These are phyloP conservation scores for Phenganax subtilis DNA, from an alignment of 92 coral and sea anemone species.

Conservation along the genomic window DNA sequence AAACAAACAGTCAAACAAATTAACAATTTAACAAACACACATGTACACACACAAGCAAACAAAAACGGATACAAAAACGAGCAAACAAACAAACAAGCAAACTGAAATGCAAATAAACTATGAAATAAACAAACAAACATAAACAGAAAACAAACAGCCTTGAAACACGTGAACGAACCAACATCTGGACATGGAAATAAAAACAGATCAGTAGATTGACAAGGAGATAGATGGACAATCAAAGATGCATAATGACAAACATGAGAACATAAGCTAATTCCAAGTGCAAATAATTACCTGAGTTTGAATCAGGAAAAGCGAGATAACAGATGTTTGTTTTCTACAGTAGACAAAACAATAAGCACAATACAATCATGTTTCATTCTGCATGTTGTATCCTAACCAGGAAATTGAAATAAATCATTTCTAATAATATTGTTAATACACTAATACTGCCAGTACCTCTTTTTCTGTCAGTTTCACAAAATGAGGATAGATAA, in stretches of 20 bases:
- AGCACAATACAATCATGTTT: neutral
- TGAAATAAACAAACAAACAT: too few species aligned
- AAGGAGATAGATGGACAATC: too few species aligned
- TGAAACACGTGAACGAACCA: too few species aligned
- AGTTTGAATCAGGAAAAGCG: slow-evolving; percentile 97
- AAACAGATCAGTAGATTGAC: too few species aligned
- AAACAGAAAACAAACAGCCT: too few species aligned
- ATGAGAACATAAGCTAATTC: neutral
- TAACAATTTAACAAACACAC: too few species aligned
- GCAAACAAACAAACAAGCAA: too few species aligned
- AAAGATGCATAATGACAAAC: neutral
- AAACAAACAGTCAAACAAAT: too few species aligned
- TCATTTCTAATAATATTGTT: neutral
- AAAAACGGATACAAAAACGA: too few species aligned
- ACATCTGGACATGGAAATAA: too few species aligned
- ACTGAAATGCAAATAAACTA: too few species aligned
- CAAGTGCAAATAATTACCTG: slow-evolving; percentile 56
- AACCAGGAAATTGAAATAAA: neutral
- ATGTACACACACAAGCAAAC: too few species aligned
- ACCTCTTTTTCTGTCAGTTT: slow-evolving; percentile 96
- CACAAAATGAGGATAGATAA: slow-evolving; percentile 78
- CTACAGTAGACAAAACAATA: slow-evolving; percentile 37
- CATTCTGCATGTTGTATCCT: neutral
- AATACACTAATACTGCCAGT: neutral
- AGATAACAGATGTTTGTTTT: slow-evolving; percentile 83